These are phyloP conservation scores for Lydus trimaculatus DNA, from an alignment of 2,888 invertebrate species.

Conservation along the genomic window DNA sequence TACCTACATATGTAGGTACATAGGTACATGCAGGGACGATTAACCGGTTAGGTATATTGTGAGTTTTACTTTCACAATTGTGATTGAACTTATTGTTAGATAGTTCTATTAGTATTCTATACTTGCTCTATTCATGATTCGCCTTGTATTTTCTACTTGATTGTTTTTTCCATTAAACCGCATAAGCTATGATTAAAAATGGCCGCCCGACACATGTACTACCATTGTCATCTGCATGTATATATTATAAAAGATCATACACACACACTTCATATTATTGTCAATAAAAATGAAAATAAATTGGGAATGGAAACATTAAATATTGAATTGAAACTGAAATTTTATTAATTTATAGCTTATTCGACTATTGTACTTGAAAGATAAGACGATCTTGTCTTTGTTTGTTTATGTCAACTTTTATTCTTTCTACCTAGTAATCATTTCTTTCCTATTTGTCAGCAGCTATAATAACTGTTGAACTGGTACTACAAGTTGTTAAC, in stretches of 20 bases:
- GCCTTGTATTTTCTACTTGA: slow-evolving; percentile 8
- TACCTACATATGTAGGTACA: slow-evolving; percentile 10
- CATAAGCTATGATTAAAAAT: slow-evolving; percentile 20
- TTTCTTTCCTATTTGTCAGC: slow-evolving; percentile 26
- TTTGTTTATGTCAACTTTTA: neutral
- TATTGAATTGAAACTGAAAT: too few relatives aligned
- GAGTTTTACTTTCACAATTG: slow-evolving; percentile 34
- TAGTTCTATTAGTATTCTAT: slow-evolving; percentile 23
- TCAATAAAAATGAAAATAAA: slow-evolving; percentile 16
- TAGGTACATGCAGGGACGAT: slow-evolving; percentile 7
- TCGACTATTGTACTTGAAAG: neutral
- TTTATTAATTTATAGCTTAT: neutral
- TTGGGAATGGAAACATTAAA: too few relatives aligned
- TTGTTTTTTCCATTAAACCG: neutral
- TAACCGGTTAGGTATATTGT: slow-evolving; percentile 31
- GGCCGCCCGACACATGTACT: slow-evolving; percentile 28
- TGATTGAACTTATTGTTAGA: slow-evolving; percentile 27
- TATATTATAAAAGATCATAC: slow-evolving; percentile 20
- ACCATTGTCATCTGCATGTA: slow-evolving; percentile 24
- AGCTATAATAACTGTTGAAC: slow-evolving; percentile 29
- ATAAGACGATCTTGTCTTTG: neutral
- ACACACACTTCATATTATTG: slow-evolving; percentile 6
- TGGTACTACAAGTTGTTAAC: slow-evolving; percentile 32
- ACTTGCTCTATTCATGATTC: slow-evolving; percentile 13
- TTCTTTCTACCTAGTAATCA: slow-evolving; percentile 21